phyloP scores from a whole-genome alignment of 2,797 vertebrate genomes.

The Orestias chungarensis region DNA sequence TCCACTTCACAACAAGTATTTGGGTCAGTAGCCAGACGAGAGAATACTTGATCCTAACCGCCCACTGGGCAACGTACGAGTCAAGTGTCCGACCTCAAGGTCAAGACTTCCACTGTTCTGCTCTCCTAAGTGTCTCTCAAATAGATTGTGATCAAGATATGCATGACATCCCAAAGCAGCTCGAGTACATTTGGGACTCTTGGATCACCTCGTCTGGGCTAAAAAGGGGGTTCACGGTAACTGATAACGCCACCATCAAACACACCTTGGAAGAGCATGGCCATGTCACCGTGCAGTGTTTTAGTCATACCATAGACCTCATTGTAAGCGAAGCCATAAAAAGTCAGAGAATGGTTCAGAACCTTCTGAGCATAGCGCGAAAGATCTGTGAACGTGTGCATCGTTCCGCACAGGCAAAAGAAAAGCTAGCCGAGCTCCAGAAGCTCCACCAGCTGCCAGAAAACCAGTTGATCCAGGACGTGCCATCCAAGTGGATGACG shows the following conservation, averaged over 20 bases:
- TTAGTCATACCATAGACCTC: slow-evolving; percentile 92
- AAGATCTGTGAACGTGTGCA: slow-evolving; percentile 96
- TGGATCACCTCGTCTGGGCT: slow-evolving; percentile 94
- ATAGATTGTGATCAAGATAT: slow-evolving; percentile 92
- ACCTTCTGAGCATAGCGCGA: slow-evolving; percentile 91
- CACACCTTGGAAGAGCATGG: slow-evolving; percentile 89
- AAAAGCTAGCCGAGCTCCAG: slow-evolving; percentile 91
- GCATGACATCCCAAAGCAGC: slow-evolving; percentile 91
- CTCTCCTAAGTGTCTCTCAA: slow-evolving; percentile 91
- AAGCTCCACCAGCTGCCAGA: slow-evolving; percentile 87
- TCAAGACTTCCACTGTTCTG: slow-evolving; percentile 94
- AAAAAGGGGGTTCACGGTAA: slow-evolving; percentile 93
- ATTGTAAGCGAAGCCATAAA: slow-evolving; percentile 97
- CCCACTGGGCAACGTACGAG: slow-evolving; percentile 95
- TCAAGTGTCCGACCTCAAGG: slow-evolving; percentile 87
- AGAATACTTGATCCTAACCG: slow-evolving; percentile 94
- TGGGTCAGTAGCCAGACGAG: slow-evolving; percentile 97
- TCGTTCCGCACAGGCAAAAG: slow-evolving; percentile 89
- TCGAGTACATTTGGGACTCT: slow-evolving; percentile 95
- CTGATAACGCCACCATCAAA: slow-evolving; percentile 87
- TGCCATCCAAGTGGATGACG: slow-evolving; percentile 94
- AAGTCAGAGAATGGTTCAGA: slow-evolving; percentile 98
- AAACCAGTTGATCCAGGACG: slow-evolving; percentile 92
- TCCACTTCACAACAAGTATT: slow-evolving; percentile 96
- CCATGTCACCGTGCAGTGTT: slow-evolving; percentile 90